A percentile compares a stretch with the other conserved stretches of the same genome.
Conservation (phyloP, 2,113 vertebrate genomes). For the Phyllostomus discolor region DNA sequence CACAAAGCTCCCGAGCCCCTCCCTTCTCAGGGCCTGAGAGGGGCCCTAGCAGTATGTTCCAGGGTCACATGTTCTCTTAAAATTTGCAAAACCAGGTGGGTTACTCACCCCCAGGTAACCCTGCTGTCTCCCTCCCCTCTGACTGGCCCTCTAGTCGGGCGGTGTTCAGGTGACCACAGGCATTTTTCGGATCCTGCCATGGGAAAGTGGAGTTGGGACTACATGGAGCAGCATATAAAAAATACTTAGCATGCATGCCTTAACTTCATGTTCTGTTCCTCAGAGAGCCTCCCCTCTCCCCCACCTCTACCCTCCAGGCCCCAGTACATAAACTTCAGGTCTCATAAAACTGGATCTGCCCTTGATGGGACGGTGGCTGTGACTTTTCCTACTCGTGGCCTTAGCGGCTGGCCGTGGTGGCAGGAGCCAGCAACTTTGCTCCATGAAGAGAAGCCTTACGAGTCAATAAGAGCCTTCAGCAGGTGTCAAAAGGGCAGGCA, state of each 20-base stretch:
- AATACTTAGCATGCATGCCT: not conserved
- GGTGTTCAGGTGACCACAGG: not conserved
- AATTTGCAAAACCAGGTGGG: not conserved
- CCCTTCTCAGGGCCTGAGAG: not conserved
- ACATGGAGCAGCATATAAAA: not conserved
- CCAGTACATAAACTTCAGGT: not conserved
- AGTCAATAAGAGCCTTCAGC: not conserved
- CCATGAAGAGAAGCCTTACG: not conserved
- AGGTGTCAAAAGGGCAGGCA: not conserved
- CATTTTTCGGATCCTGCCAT: not conserved
- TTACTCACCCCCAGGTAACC: not conserved
- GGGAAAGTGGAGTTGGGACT: not conserved
- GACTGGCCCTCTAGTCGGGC: not conserved
- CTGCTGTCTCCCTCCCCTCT: not conserved
- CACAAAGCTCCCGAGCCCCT: not conserved
- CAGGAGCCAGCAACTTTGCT: not conserved
- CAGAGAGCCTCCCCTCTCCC: not conserved
- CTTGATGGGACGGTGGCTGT: not conserved
- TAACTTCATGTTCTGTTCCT: not conserved
- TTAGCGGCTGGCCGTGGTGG: not conserved
- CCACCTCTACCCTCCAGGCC: accelerated
- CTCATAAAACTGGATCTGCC: not conserved
- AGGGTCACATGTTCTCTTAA: not conserved
- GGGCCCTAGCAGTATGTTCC: not conserved
- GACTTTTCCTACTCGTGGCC: not conserved